Evolutionary conservation across 2,888 invertebrate genomes (phyloP).

Genomic region (Meganola albula): DNA sequence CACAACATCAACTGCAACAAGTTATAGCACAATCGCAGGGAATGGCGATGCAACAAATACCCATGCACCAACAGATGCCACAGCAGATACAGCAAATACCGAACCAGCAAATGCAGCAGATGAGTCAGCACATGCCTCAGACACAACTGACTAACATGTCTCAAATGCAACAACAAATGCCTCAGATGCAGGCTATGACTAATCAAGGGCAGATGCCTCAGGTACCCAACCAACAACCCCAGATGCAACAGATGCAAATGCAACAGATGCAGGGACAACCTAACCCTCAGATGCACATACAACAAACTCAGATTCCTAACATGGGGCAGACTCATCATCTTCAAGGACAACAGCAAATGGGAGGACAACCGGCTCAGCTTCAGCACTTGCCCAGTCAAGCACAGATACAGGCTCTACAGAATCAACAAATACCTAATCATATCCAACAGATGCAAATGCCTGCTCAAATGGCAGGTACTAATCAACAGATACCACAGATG

Average conservation of each 20-base stretch:
- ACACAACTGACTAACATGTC: constrained; percentile 68
- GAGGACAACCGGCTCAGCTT: constrained; percentile 67
- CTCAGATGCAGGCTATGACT: constrained; percentile 69
- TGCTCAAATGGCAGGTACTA: constrained; percentile 58
- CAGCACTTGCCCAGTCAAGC: constrained; percentile 72
- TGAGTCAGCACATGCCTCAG: constrained; percentile 69
- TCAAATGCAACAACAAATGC: constrained; percentile 73
- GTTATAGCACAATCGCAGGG: constrained; percentile 71
- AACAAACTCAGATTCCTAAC: constrained; percentile 69
- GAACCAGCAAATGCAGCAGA: constrained; percentile 74
- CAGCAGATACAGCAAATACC: constrained; percentile 76
- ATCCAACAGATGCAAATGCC: constrained; percentile 76
- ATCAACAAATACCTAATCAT: constrained; percentile 76
- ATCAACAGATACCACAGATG: constrained; percentile 72
- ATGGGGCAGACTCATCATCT: constrained; percentile 68
- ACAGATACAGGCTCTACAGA: constrained; percentile 72
- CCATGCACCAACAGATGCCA: constrained; percentile 73
- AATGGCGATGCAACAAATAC: constrained; percentile 72
- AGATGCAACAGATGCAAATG: constrained; percentile 74
- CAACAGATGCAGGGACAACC: constrained; percentile 71
- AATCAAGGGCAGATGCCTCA: constrained; percentile 69
- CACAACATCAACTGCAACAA: constrained; percentile 74
- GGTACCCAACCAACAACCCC: constrained; percentile 66
- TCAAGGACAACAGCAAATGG: constrained; percentile 65
- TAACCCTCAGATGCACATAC: constrained; percentile 71